Base-by-base conservation (phyloP, 2,113 vertebrate genomes). In the Sebastes fasciatus region DNA sequence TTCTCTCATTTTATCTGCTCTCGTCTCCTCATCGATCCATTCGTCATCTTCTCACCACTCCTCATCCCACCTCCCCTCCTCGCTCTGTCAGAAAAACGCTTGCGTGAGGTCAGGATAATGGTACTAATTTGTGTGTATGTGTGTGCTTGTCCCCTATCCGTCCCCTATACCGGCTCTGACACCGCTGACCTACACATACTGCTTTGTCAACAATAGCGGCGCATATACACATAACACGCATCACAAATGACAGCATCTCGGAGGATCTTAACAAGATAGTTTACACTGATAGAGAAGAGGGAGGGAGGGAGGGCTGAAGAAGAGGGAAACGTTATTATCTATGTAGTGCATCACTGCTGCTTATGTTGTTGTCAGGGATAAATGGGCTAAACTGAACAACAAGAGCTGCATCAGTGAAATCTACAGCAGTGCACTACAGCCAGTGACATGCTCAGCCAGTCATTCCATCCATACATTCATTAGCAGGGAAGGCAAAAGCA, bases 91-190 rank as follows among this genome's bases (percentile, higher is more conserved):
- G 77, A 79, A 58, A 51, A 17, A 49, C 4, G 80, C 65, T 51
- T 84, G 73, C 86, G 68, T 90, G 89, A 92, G 90, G 91, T 91
- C 88, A 85, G 64, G 85, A 85, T 84, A 85, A 90, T 80, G 89
- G 19, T 68, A 72, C 90, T 92, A 92, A 91, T 92, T 89, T 93
- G 88, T 85, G 88, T 89, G 91, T 84, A 80, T 14, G 74, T 8
- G 48, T 80, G 88, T 5, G 80, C 80, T 77, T 64, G 91, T 89
- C 89, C 89, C 85, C 93, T 88, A 67, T 83, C 75, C 12, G 91
- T 91, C 90, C 93, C 84, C 86, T 88, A 34, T 0, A n/a, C 86
- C 8, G 6, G 63, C 66, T 76, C 0, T 65, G 85, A 74, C 86
- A 74, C 75, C 3, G 42, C 83, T 54, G 78, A 90, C 91, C 93